These are phyloP conservation scores for Meloidogyne exigua DNA, from an alignment of 1,140 invertebrate genomes.

Conservation along the genomic window DNA sequence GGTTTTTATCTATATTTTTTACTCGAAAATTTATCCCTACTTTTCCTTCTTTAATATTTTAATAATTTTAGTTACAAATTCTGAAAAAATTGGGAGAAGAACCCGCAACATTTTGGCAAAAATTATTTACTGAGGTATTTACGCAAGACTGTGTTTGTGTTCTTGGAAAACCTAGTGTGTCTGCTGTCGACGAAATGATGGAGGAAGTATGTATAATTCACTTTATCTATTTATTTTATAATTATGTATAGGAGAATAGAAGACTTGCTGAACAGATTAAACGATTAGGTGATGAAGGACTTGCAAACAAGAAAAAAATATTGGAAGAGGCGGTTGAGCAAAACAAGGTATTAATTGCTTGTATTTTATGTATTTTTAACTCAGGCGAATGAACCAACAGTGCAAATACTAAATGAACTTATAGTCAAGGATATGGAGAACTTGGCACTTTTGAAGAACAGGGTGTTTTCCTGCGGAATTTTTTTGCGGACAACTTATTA, in stretches of 20 bases:
- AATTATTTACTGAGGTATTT: constrained; percentile 74
- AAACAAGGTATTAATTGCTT: constrained; percentile 70
- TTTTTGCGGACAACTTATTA: too few species aligned
- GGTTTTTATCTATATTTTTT: too few species aligned
- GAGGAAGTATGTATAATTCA: constrained; percentile 39
- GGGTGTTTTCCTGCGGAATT: too few species aligned
- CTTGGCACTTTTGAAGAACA: too few species aligned
- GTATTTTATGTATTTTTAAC: not conserved
- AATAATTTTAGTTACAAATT: constrained; percentile 58
- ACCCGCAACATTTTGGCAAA: constrained; percentile 73
- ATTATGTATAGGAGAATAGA: constrained; percentile 61
- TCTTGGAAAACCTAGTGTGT: constrained; percentile 65
- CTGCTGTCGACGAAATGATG: constrained; percentile 65
- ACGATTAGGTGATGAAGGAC: constrained; percentile 72
- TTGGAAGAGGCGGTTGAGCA: constrained; percentile 73
- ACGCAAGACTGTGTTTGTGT: constrained; percentile 67
- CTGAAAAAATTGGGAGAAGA: constrained; percentile 72
- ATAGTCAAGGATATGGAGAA: constrained; percentile 35
- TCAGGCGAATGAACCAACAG: constrained; percentile 24
- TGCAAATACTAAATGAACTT: constrained; percentile 26
- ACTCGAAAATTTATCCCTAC: too few species aligned
- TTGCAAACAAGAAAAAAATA: constrained; percentile 70
- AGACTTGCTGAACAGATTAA: constrained; percentile 72
- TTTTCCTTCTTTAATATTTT: too few species aligned
- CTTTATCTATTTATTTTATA: not conserved